These are phyloP conservation scores for Stichopus chloronotus DNA, from an alignment of 35 echinoderm and acorn worm species.

Conservation along the genomic window DNA sequence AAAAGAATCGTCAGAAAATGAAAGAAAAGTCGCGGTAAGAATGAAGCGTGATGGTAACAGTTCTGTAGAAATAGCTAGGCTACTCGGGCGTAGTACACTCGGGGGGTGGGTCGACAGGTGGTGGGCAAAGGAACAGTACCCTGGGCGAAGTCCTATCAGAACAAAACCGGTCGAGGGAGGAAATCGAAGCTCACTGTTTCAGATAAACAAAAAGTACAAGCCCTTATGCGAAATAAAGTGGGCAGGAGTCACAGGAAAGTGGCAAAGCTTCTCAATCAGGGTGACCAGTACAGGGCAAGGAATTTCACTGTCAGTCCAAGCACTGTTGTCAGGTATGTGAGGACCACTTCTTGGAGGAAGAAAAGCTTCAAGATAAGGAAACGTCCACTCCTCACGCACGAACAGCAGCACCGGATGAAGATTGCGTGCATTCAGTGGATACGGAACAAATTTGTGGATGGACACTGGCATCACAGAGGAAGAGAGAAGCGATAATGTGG, in stretches of 20 bases:
- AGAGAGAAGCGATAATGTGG: not conserved
- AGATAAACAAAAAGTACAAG: constrained; percentile 42
- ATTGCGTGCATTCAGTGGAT: not conserved
- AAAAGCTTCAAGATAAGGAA: not conserved
- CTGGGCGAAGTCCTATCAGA: constrained; percentile 46
- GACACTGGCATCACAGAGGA: not conserved
- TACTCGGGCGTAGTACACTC: constrained; percentile 29
- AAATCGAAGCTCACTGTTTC: constrained; percentile 7
- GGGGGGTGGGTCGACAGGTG: constrained; percentile 48
- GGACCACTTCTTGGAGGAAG: not conserved
- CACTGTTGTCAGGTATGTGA: constrained; percentile 2
- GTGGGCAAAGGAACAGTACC: constrained; percentile 12
- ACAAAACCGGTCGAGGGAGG: constrained; percentile 40
- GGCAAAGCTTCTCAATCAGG: not conserved
- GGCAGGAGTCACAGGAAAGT: constrained; percentile 29
- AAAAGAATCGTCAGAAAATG: not conserved
- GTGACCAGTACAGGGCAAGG: not conserved
- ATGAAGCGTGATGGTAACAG: constrained; percentile 45
- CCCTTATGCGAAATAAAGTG: constrained; percentile 46
- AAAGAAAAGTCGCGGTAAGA: constrained; percentile 2
- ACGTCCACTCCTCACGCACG: not conserved
- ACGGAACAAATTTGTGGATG: not conserved
- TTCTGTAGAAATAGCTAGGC: constrained; percentile 52
- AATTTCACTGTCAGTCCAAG: constrained; percentile 18
- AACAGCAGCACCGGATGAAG: not conserved